Base-by-base conservation (phyloP, 1,140 invertebrate genomes). In the Hypsibius dujardini region DNA sequence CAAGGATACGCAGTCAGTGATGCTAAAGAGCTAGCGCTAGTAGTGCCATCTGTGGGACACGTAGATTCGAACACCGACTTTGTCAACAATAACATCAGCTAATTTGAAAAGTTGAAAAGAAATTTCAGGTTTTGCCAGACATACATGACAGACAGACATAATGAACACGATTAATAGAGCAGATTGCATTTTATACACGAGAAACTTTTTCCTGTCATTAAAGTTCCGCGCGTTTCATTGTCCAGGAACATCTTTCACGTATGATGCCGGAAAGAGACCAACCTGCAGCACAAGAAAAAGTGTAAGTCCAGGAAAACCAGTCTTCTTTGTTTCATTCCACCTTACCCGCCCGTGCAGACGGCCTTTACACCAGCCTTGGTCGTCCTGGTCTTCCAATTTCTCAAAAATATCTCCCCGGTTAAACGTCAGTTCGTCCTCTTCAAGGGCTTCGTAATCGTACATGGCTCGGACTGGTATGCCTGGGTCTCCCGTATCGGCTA, bases 311-410 rank as follows among this genome's bases (percentile, higher is more conserved):
- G 28, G 28, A 28, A 28, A 28, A 28, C 28, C 28, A 28, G 28
- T 28, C 28, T 28, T 28, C 28, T 28, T 28, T 28, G 28, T 28
- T 28, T 28, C 28, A 28, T 56, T 56, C n/a, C 7, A n/a, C 7
- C 50, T 12, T 56, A 56, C 89, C 75, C 87, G 82, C 0, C 92
- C 92, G 77, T 94, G 89, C 82, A 93, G 93, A 75, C 90, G 85
- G 70, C 93, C 93, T 81, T 93, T 95, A 81, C 93, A 96, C 95
- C 95, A 98, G 46, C 95, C 95, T 82, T 97, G 93, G 77, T 97
- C 93, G 79, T 98, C 95, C 82, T 96, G 92, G 77, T 95, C 92
- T 81, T 95, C 91, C 70, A 98, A 79, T 82, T 97, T 96, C 76
- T 94, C 91, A 80, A 98, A 97, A 75, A 90, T 80, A 75, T 98